Conservation (phyloP, 2,113 vertebrate species). For the Scalopus aquaticus region DNA sequence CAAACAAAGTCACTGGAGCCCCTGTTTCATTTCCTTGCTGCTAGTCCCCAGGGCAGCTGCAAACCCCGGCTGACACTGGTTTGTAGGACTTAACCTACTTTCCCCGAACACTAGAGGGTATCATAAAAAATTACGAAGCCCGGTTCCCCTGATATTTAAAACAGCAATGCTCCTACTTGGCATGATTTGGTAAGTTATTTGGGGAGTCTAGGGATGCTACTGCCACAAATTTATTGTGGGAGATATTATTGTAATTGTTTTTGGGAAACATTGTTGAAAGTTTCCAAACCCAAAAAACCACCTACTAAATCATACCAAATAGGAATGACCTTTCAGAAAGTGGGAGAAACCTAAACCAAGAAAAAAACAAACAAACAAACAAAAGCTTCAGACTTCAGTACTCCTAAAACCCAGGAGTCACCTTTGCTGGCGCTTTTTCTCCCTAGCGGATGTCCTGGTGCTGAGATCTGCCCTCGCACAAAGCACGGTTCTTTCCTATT, state of each 20-base stretch:
- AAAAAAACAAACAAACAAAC: neutral
- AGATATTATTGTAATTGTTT: too few species aligned
- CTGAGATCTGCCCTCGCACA: neutral
- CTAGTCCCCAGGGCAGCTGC: neutral
- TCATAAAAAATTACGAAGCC: neutral
- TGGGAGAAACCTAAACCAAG: neutral
- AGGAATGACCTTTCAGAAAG: neutral
- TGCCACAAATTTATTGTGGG: neutral
- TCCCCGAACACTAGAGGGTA: neutral
- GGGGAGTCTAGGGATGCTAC: neutral
- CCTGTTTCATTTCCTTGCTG: neutral
- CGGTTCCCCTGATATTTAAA: neutral
- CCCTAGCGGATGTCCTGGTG: neutral
- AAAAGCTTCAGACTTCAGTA: neutral
- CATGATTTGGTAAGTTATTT: neutral
- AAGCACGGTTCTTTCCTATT: neutral
- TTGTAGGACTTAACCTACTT: neutral
- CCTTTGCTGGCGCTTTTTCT: neutral
- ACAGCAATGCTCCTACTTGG: neutral
- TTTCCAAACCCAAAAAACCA: neutral
- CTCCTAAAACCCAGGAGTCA: neutral
- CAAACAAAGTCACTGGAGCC: conserved; percentile 2
- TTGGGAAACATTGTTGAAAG: neutral
- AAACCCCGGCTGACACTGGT: neutral
- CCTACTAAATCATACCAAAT: neutral